A percentile compares a stretch with the other conserved stretches of the same genome.
These are phyloP conservation scores for Gonioctena quinquepunctata DNA, from an alignment of 1,140 invertebrate genomes.

Conservation along the genomic window DNA sequence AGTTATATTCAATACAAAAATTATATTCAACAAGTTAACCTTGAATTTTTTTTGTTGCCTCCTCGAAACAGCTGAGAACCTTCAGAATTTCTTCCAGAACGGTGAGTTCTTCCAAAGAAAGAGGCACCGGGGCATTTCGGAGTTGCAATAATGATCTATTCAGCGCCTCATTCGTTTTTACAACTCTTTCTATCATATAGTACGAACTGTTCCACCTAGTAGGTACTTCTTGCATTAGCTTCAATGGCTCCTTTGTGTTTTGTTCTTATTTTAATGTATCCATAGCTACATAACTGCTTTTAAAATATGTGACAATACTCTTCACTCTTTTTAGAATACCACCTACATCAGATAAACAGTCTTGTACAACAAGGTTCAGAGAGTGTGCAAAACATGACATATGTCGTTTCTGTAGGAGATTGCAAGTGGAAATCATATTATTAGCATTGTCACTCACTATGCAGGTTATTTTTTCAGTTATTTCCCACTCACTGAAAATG, in stretches of 20 bases:
- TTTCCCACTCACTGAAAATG: conserved; percentile 17
- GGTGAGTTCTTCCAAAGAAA: conserved; percentile 3
- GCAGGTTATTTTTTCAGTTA: conserved; percentile 8
- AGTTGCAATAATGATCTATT: conserved; percentile 19
- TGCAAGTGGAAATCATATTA: conserved; percentile 14
- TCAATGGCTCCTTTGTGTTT: conserved; percentile 6
- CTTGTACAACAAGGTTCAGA: conserved; percentile 15
- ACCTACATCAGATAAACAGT: background rate
- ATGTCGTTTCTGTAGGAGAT: conserved; percentile 17
- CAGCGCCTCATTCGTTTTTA: conserved; percentile 19
- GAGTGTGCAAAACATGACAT: conserved; percentile 23
- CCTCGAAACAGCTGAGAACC: conserved; percentile 18
- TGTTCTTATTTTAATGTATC: conserved; percentile 22
- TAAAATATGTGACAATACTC: conserved; percentile 20
- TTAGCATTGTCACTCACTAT: conserved; percentile 20
- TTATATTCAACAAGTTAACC: background rate
- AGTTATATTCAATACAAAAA: background rate
- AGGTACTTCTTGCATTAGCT: conserved; percentile 17
- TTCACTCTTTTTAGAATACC: conserved; percentile 6
- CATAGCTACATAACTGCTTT: conserved; percentile 20
- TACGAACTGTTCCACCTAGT: conserved; percentile 22
- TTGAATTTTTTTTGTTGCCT: conserved; percentile 21
- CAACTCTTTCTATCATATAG: conserved; percentile 17
- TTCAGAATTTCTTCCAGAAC: conserved; percentile 14
- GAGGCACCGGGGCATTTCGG: conserved; percentile 12